These are phyloP conservation scores for Polietes domitor DNA, from an alignment of 2,888 invertebrate genomes.

Conservation along the genomic window DNA sequence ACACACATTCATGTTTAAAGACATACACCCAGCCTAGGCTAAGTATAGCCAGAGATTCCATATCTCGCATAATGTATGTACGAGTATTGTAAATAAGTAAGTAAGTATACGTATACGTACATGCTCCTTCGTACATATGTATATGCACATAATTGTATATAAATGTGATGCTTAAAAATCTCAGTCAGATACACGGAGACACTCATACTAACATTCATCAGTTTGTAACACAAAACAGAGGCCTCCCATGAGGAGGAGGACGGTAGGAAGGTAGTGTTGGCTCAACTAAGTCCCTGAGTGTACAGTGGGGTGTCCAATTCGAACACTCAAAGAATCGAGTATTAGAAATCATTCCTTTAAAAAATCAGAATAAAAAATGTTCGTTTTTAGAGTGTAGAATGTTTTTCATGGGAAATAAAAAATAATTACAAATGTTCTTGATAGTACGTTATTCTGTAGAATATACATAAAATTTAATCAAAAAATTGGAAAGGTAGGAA, in stretches of 20 bases:
- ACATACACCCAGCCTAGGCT: not conserved
- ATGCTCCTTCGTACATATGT: no score
- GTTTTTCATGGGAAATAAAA: no score
- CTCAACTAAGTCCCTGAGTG: constrained; percentile 14
- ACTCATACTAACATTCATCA: no score
- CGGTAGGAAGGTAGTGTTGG: constrained; percentile 24
- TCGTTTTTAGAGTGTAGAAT: no score
- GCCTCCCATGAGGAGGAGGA: not conserved
- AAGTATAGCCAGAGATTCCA: not conserved
- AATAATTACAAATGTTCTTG: no score
- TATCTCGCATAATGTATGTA: not conserved
- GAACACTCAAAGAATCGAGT: no score
- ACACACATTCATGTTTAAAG: constrained; percentile 29
- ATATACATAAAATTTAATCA: no score
- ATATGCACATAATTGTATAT: constrained; percentile 2
- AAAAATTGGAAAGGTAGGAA: no score
- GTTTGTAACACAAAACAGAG: no score
- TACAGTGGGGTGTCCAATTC: not conserved
- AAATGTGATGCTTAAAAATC: constrained; percentile 21
- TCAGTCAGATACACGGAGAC: constrained; percentile 18
- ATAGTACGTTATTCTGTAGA: no score
- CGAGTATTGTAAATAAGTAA: not conserved
- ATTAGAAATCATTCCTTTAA: no score
- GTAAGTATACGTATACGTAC: not conserved
- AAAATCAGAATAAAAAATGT: no score